Evolutionary conservation across 1,140 invertebrate species (phyloP), one percentile per base, ranked within the genome.

Genomic region (Chionoecetes opilio): DNA sequence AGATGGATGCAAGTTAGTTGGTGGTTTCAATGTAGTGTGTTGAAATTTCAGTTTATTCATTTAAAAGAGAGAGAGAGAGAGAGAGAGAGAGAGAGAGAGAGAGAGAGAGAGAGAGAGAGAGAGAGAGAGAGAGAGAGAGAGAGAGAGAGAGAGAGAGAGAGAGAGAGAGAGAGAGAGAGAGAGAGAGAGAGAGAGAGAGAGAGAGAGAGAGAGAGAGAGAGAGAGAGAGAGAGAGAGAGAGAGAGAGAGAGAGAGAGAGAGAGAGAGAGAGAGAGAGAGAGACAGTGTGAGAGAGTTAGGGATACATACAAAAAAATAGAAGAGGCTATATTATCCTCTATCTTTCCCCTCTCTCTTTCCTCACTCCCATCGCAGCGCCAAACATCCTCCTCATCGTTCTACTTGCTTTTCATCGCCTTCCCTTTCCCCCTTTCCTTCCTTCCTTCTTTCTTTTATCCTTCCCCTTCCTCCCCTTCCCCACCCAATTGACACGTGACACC

Each of bases 71-170:
- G 63, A 75, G 63, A 75, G 63, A 75, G 63, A 75, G 63, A 75
- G 63, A 75, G 63, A 75, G 63, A 75, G 63, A 75, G 63, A 75
- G 63, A 75, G 63, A 75, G 63, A 75, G 63, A 75, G 63, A 75
- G 63, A n/a, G 21, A 75, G 63, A 53, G 37, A 38, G 86, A 37
- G 86, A 88, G 86, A 88, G 32, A 88, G 35, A 88, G 86, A 88
- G 35, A 88, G 86, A 88, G 86, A 37, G 35, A 37, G 21, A 88
- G 29, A 21, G 29, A 85, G 29, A 85, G 29, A 85, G 32, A 34
- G 32, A 86, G 32, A 34, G 84, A 86, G 84, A 86, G 37, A 11
- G 37, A 88, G 21, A 88, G 35, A 88, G 86, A 88, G 35, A 88
- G 86, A 88, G 86, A 37, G 35, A 37, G 21, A 88, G 29, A 21